phyloP scores from a whole-genome alignment of 2,888 invertebrate species.

The Cheilosia pagana region DNA sequence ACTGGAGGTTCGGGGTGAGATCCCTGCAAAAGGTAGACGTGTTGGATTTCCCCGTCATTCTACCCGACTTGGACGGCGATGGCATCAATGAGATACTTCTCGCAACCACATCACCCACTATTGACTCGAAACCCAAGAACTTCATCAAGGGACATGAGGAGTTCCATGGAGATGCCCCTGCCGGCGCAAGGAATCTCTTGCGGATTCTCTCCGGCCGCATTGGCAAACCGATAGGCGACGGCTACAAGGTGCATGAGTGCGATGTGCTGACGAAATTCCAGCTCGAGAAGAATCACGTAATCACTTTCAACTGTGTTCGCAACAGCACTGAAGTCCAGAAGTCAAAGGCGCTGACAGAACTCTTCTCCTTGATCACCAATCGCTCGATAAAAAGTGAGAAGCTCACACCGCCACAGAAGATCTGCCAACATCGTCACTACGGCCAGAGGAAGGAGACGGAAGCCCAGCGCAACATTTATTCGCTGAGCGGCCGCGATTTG shows the following conservation, averaged over 20 bases:
- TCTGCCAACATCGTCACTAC: conserved; percentile 84
- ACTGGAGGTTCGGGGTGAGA: conserved; percentile 83
- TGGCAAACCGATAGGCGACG: conserved; percentile 88
- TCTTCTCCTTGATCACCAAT: conserved; percentile 83
- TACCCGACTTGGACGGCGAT: conserved; percentile 90
- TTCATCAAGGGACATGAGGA: conserved; percentile 63
- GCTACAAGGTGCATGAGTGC: conserved; percentile 86
- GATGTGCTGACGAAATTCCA: conserved; percentile 85
- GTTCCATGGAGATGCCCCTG: conserved; percentile 79
- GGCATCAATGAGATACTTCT: conserved; percentile 88
- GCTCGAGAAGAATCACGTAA: conserved; percentile 84
- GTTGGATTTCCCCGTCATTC: conserved; percentile 88
- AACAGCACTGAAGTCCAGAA: conserved; percentile 85
- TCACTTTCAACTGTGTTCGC: conserved; percentile 86
- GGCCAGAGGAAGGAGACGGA: conserved; percentile 86
- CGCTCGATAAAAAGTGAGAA: conserved; percentile 80
- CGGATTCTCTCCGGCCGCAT: conserved; percentile 88
- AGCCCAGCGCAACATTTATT: conserved; percentile 85
- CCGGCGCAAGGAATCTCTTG: conserved; percentile 86
- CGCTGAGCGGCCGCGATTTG: conserved; percentile 87
- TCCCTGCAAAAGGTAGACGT: conserved; percentile 84
- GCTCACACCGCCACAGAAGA: conserved; percentile 81
- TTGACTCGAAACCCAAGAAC: conserved; percentile 67
- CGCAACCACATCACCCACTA: conserved; percentile 84
- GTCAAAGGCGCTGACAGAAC: conserved; percentile 83